Conservation (phyloP, 2,888 invertebrate genomes). For the Bellardia pandia region DNA sequence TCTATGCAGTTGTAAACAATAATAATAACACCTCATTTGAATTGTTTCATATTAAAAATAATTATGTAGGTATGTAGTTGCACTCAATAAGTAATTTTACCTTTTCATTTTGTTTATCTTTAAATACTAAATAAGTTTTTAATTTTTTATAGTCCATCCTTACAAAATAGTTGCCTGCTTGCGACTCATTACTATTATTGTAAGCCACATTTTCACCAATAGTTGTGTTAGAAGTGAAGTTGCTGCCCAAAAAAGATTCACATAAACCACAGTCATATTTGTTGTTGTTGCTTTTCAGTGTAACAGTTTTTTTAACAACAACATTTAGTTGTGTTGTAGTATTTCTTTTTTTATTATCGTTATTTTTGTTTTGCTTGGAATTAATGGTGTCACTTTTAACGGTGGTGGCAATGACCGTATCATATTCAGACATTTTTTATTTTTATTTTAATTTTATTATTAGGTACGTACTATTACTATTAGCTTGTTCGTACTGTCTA, state of each 20-base stretch:
- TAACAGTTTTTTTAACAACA: neutral
- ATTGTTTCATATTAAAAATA: too few species aligned
- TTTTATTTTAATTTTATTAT: neutral
- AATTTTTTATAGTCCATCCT: conserved; percentile 83
- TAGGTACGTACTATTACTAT: neutral
- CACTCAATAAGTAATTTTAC: conserved; percentile 72
- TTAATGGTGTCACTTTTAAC: conserved; percentile 43
- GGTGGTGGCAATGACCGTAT: conserved; percentile 70
- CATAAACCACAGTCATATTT: neutral
- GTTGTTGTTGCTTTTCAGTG: neutral
- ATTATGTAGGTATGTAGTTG: neutral
- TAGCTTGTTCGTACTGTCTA: neutral
- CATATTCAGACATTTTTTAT: conserved; percentile 76
- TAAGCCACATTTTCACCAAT: neutral
- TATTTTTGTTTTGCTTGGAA: conserved; percentile 25
- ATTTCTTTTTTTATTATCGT: conserved; percentile 25
- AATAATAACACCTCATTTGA: too few species aligned
- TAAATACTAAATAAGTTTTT: conserved; percentile 82
- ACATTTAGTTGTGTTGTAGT: neutral
- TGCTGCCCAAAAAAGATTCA: neutral
- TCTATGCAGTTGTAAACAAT: too few species aligned
- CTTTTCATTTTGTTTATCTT: conserved; percentile 82
- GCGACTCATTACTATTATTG: conserved; percentile 1
- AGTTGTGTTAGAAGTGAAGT: neutral
- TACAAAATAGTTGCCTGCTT: conserved; percentile 29